Evolutionary conservation across 2,797 vertebrate genomes (phyloP).

Genomic region (Nannoperca obscura): DNA sequence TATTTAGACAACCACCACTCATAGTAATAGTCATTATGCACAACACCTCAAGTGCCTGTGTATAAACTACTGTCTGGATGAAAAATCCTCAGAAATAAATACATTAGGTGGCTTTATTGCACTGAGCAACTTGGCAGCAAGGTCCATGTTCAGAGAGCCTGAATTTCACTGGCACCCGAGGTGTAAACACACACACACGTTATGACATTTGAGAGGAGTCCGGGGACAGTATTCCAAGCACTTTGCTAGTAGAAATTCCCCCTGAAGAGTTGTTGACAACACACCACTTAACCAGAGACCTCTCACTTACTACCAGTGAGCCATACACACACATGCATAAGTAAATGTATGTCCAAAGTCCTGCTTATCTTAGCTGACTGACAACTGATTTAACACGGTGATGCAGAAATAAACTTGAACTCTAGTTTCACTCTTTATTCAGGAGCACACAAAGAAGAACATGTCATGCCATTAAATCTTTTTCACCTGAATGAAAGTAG

Average conservation of each 20-base stretch:
- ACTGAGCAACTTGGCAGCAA: slow-evolving; percentile 45
- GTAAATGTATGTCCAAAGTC: slow-evolving; percentile 31
- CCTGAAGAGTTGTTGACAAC: slow-evolving; percentile 75
- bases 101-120: slow-evolving; percentile 47
- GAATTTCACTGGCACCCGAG: slow-evolving; percentile 31
- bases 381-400: slow-evolving; percentile 16
- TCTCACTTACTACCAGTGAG: slow-evolving; percentile 52
- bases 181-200: slow-evolving; percentile 65
- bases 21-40: slow-evolving; percentile 53
- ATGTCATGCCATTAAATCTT: not conserved
- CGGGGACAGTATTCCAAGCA: slow-evolving; percentile 71
- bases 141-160: slow-evolving; percentile 35
- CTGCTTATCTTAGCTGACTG: slow-evolving; percentile 20
- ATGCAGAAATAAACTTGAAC: not conserved
- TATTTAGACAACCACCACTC: slow-evolving; percentile 56
- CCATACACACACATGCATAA: slow-evolving; percentile 27
- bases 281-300: slow-evolving; percentile 61
- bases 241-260: slow-evolving; percentile 67
- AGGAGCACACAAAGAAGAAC: not conserved
- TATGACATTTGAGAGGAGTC: slow-evolving; percentile 74
- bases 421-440: not conserved
- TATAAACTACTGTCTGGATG: slow-evolving; percentile 35
- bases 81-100: slow-evolving; percentile 28
- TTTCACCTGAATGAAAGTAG: slow-evolving; percentile 24
- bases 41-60: slow-evolving; percentile 52